Base-by-base conservation (phyloP, 1,140 invertebrate genomes). In the Drosophila pseudoobscura region DNA sequence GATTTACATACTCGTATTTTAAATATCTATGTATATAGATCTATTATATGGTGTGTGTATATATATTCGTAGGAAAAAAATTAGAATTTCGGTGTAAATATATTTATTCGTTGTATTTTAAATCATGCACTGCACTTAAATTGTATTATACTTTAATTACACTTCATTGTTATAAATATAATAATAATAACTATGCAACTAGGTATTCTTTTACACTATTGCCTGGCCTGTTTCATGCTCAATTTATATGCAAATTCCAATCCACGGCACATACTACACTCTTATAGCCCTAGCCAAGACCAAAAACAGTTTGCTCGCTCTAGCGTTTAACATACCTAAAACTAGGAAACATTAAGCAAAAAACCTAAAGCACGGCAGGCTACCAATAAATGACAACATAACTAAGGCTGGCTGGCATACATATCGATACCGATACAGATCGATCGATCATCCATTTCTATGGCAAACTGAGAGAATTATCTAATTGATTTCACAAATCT, bases 51-150 rank as follows among this genome's bases (percentile, higher is more conserved):
- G 41, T 73, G 68, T 75, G 73, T 84, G 76, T 87, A 87, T 75
- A 52, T 85, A 85, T 88, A 82, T 75, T 78, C 64, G 77, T 87
- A 88, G 82, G 74, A 74, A 60, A 78, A 58, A 87, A 82, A 72
- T 82, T 78, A 88, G 63, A 75, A 65, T 51, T 69, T 85, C 68
- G 66, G 80, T 85, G 80, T 85, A 85, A 85, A 85, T 85, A 88
- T 87, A 87, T 88, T 88, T 80, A 88, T 87, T 88, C 83, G 83
- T 88, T 88, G 83, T 88, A 88, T 88, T 78, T 83, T 79, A 88
- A 88, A 88, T 88, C 68, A 88, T 88, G 78, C 80, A 63, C 62
- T 88, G 75, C 80, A 60, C 62, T 62, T 63, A 56, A 80, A 84
- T 70, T 63, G 78, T 68, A 63, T 75, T 73, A 78, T 64, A 61